Evolutionary conservation across 1,140 invertebrate genomes (phyloP).

Genomic region (Calliphora vicina): DNA sequence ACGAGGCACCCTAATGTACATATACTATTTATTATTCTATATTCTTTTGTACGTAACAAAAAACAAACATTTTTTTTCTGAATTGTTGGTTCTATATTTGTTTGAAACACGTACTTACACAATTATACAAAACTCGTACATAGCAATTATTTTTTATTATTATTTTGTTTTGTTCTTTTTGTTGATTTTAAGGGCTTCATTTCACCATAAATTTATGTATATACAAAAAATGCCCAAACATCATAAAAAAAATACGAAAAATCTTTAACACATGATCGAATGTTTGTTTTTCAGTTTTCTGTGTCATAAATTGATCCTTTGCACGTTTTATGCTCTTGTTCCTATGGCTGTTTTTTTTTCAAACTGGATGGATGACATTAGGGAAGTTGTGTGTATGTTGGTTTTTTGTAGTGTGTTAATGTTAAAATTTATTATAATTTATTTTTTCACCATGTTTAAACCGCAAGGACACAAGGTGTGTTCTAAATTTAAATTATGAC

Average conservation of each 20-base stretch:
- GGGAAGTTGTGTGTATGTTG: background rate
- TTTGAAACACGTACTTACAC: background rate
- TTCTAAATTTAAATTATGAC: constrained; percentile 32
- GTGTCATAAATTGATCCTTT: background rate
- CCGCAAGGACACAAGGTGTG: constrained; percentile 23
- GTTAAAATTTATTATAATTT: background rate
- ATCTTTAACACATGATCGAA: background rate
- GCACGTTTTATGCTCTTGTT: background rate
- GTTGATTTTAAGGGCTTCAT: background rate
- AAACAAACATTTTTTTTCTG: background rate
- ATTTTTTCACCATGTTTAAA: background rate
- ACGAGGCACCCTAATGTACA: no score
- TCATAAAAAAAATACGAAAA: background rate
- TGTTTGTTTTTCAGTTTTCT: background rate
- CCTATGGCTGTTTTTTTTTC: background rate
- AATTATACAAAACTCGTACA: background rate
- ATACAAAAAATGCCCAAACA: no score
- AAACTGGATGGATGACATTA: no score
- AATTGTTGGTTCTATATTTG: background rate
- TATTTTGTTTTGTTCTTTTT: no score
- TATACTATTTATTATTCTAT: background rate
- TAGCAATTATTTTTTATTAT: background rate
- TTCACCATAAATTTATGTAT: background rate
- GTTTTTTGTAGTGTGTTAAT: background rate
- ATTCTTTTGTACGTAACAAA: background rate